phyloP scores from a whole-genome alignment of 2,113 vertebrate species.

The Microtus ochrogaster region DNA sequence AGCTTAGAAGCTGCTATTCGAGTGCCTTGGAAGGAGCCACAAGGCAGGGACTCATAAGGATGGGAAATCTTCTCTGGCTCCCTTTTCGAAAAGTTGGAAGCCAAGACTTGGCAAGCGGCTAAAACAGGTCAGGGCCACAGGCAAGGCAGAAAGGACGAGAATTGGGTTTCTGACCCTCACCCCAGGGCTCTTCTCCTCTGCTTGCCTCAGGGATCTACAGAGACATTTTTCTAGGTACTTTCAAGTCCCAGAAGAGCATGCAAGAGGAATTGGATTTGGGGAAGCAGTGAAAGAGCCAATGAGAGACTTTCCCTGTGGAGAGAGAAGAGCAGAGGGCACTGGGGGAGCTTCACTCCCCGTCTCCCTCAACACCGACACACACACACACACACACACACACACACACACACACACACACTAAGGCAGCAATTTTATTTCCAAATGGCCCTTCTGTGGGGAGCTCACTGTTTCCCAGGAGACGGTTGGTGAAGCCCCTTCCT shows the following conservation, averaged over 20 bases:
- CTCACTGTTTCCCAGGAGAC: constrained; percentile 74
- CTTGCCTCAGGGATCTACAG: neutral
- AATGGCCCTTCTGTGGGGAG: constrained; percentile 69
- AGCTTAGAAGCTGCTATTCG: neutral
- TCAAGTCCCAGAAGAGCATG: neutral
- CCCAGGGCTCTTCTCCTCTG: neutral
- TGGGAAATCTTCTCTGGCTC: neutral
- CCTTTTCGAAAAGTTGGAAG: constrained; percentile 26
- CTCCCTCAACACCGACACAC: neutral
- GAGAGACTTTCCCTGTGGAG: constrained; percentile 30
- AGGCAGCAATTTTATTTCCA: constrained; percentile 62
- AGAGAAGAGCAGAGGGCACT: neutral
- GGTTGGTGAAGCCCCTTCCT: constrained; percentile 68
- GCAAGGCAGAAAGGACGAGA: neutral
- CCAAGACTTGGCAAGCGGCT: neutral
- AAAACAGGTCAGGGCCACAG: neutral
- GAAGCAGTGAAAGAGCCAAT: neutral
- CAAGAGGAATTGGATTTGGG: neutral
- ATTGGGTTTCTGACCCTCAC: neutral
- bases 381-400: neutral
- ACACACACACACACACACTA: neutral
- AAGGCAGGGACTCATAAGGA: neutral
- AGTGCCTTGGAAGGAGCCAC: neutral
- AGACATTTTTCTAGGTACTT: neutral
- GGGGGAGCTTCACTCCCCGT: neutral